Conservation (phyloP, 2,888 invertebrate species). For the Carabus problematicus region DNA sequence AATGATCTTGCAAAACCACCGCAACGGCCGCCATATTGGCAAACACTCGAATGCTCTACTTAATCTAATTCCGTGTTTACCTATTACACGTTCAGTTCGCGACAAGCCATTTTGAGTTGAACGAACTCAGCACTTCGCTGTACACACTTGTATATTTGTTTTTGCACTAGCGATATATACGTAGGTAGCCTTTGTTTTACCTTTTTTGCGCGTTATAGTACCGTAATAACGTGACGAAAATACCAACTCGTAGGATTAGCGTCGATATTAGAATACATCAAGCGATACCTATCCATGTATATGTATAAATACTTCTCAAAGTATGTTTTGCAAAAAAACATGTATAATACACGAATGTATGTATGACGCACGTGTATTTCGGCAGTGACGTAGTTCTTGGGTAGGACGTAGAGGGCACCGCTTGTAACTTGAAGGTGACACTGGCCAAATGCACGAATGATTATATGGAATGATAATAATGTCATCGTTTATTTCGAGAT, state of each 20-base stretch:
- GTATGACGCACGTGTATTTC: no score
- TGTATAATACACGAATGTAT: no score
- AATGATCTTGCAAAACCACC: slow-evolving; percentile 31
- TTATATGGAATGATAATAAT: no score
- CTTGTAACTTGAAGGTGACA: no score
- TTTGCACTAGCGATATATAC: slow-evolving; percentile 16
- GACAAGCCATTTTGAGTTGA: slow-evolving; percentile 12
- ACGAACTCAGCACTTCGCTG: slow-evolving; percentile 25
- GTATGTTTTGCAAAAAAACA: no score
- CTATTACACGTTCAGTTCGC: slow-evolving; percentile 22
- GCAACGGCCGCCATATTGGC: slow-evolving; percentile 25
- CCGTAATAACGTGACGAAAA: slow-evolving; percentile 12
- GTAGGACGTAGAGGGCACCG: no score
- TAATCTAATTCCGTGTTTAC: slow-evolving; percentile 35
- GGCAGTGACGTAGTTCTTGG: no score
- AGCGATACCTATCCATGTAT: no score
- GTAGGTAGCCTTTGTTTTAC: neutral
- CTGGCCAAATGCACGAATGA: no score
- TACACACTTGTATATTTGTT: slow-evolving; percentile 23
- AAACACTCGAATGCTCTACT: slow-evolving; percentile 31
- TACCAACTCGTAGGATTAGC: no score
- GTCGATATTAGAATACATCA: no score
- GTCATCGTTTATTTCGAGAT: no score
- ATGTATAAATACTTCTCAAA: neutral
- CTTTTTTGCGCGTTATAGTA: neutral